Conservation (phyloP, 2,113 vertebrate genomes). For the Stomatorhinus ivindoensis region DNA sequence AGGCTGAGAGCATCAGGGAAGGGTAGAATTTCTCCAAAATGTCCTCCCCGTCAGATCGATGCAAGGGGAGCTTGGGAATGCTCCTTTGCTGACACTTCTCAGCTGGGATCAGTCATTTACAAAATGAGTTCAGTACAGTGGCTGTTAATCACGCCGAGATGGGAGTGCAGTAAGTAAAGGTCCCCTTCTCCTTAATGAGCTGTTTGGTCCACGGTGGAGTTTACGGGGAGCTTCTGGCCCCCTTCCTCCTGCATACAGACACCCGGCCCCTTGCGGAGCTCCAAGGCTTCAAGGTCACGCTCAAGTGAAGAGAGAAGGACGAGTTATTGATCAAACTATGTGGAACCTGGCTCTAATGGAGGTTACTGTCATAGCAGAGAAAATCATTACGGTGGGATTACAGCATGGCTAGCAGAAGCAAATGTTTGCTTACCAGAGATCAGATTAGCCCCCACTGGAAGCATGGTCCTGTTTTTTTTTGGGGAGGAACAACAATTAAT, state of each 20-base stretch:
- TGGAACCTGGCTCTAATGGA: slow-evolving; percentile 52
- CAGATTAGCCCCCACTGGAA: slow-evolving; percentile 56
- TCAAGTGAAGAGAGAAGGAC: slow-evolving; percentile 65
- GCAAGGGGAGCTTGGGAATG: neutral
- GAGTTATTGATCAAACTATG: slow-evolving; percentile 66
- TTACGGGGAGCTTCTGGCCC: neutral
- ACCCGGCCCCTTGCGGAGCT: slow-evolving; percentile 39
- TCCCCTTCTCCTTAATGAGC: slow-evolving; percentile 58
- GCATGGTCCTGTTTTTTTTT: slow-evolving; percentile 37
- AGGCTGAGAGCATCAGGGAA: neutral
- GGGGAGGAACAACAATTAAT: slow-evolving; percentile 56
- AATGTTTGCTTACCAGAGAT: slow-evolving; percentile 66
- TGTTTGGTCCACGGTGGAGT: neutral
- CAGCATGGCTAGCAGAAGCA: slow-evolving; percentile 51
- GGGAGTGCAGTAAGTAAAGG: slow-evolving; percentile 53
- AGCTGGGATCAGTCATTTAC: slow-evolving; percentile 8
- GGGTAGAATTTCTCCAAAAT: neutral
- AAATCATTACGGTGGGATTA: slow-evolving; percentile 28
- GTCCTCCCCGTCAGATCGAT: neutral
- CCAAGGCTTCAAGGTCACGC: slow-evolving; percentile 69
- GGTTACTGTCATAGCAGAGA: slow-evolving; percentile 23
- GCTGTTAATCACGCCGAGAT: slow-evolving; percentile 53
- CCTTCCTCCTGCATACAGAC: slow-evolving; percentile 26
- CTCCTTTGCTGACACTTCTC: neutral
- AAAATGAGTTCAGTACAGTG: slow-evolving; percentile 43